Base-by-base conservation (phyloP, 2,888 invertebrate species). In the Lissocephala sabroskyi region DNA sequence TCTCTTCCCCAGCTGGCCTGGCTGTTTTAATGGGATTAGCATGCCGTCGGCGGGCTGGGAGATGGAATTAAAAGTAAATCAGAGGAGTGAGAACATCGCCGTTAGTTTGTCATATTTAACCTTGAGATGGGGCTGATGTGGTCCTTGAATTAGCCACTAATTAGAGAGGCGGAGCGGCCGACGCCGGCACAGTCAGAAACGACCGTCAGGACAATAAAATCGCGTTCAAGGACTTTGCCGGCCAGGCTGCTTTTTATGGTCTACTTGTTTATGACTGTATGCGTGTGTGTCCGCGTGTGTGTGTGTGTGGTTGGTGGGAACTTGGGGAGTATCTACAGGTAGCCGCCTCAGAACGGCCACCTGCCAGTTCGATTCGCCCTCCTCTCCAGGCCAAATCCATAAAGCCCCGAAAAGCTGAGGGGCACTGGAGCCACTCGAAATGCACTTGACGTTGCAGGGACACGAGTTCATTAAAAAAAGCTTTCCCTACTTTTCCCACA, bases 321-420 rank as follows among this genome's bases (percentile, higher is more conserved):
- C n/a, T n/a, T n/a, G n/a, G n/a, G n/a, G n/a, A 62, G 63, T 73
- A 79, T 80, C 79, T 80, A 79, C 79, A 79, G 79, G 79, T 79
- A 79, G 78, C 67, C 65, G 64, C 71, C 77, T 59, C 64, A 62
- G n/a, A n/a, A 62, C 53, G 58, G 50, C 53, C 40, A 35, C 49
- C 32, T 33, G 11, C 17, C 48, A 42, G 29, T 71, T 68, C 73
- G 73, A 75, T 68, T 76, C 76, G 61, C 55, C 62, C n/a, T n/a
- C n/a, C n/a, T n/a, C n/a, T n/a, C n/a, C n/a, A n/a, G n/a, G n/a
- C n/a, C n/a, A n/a, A n/a, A n/a, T n/a, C n/a, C n/a, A n/a, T n/a
- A n/a, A n/a, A n/a, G n/a, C n/a, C n/a, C n/a, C n/a, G n/a, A n/a
- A n/a, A n/a, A n/a, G n/a, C n/a, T n/a, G n/a, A n/a, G n/a, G n/a